Evolutionary conservation across 2,797 vertebrate genomes (phyloP), one percentile per base, ranked within the genome.

Genomic region (Astyanax mexicanus): DNA sequence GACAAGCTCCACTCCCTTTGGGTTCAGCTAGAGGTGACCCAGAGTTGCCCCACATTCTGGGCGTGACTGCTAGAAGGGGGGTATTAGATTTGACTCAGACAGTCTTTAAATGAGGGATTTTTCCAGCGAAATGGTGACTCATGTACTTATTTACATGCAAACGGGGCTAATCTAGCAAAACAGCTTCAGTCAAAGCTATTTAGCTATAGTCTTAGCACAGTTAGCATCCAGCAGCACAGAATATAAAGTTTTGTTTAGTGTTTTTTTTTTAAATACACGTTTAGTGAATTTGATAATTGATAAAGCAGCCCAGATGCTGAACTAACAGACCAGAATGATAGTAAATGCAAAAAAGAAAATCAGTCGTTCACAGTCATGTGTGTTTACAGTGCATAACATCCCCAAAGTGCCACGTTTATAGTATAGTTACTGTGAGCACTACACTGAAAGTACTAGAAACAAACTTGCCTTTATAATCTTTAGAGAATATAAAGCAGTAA

Each of bases 1-100:
- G 88, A 91, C 90, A 89, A 84, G 15, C 90, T 82, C 86, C 84
- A 81, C 84, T 89, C 85, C 87, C 74, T 84, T 72, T 81, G 87
- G 87, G 88, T 83, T 84, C 83, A 79, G 82, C 42, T 51, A 47
- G 75, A 80, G 80, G 81, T 83, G 86, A 87, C 87, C 89, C 40
- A 70, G 74, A 73, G 85, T 84, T 90, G 90, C 91, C 90, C 92
- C 87, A 37, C 21, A 52, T 25, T 19, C 10, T 12, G 9, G 7
- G 47, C 5, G 47, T 49, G 49, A 49, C 17, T 17, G 5, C n/a
- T 45, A n/a, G 45, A 17, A 45, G 3, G 1, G 47, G 15, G 17
- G n/a, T n/a, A n/a, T n/a, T 2, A 23, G 10, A 23, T 84, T 87
- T 87, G 88, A 84, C 89, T 79, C 23, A 52, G 21, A 19, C 49